Evolutionary conservation across 2,113 vertebrate species (phyloP).

Genomic region (Rhineura floridana): DNA sequence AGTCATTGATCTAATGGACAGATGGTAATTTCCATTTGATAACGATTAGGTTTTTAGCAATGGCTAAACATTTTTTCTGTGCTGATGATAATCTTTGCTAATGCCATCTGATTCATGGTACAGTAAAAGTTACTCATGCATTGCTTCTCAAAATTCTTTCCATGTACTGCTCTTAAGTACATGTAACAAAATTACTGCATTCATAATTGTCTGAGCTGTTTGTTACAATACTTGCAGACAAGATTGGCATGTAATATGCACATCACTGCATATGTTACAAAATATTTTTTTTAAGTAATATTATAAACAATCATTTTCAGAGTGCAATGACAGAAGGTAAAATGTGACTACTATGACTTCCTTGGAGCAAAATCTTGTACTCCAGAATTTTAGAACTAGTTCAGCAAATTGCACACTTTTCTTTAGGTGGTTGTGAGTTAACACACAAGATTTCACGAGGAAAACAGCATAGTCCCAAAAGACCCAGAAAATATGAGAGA

Average conservation of each 20-base stretch:
- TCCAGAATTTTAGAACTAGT: neutral
- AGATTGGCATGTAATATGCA: neutral
- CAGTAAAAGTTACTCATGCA: slow-evolving; percentile 47
- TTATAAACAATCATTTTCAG: neutral
- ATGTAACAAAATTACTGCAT: slow-evolving; percentile 19
- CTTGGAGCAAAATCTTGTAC: no score
- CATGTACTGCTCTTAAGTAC: slow-evolving; percentile 43
- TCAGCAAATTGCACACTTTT: neutral
- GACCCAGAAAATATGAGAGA: neutral
- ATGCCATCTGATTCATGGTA: slow-evolving; percentile 64
- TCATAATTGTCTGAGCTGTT: slow-evolving; percentile 24
- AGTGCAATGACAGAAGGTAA: neutral
- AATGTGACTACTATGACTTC: neutral
- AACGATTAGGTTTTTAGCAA: slow-evolving; percentile 62
- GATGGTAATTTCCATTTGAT: slow-evolving; percentile 68
- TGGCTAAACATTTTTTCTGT: slow-evolving; percentile 45
- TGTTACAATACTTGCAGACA: neutral
- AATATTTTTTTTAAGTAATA: no score
- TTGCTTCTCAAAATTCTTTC: slow-evolving; percentile 43
- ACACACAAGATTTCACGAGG: neutral
- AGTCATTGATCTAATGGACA: slow-evolving; percentile 63
- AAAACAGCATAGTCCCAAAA: neutral
- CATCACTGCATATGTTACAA: neutral
- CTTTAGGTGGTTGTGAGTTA: neutral
- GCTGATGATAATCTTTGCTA: slow-evolving; percentile 54